These are phyloP conservation scores for Cydia amplana DNA, from an alignment of 1,140 invertebrate species.

Conservation along the genomic window DNA sequence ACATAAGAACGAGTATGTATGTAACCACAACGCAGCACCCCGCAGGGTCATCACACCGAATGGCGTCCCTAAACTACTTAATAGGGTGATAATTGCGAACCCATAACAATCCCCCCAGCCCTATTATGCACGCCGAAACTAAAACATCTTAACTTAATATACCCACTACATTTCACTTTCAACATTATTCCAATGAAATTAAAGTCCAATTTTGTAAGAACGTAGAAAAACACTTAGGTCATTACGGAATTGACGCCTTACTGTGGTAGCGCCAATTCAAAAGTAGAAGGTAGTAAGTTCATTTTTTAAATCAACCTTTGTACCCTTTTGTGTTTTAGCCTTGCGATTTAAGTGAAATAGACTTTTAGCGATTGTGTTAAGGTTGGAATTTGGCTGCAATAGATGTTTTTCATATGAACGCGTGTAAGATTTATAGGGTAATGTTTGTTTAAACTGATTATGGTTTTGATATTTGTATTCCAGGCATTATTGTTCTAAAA, in stretches of 20 bases:
- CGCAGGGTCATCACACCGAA: slow-evolving; percentile 49
- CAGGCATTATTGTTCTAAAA: no score
- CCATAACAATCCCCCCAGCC: slow-evolving; percentile 48
- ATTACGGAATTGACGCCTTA: background rate
- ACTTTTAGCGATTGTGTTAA: background rate
- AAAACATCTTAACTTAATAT: background rate
- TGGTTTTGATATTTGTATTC: slow-evolving; percentile 1
- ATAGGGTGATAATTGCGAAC: slow-evolving; percentile 67
- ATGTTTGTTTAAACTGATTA: slow-evolving; percentile 24
- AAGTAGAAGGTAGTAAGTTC: background rate
- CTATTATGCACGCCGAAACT: background rate
- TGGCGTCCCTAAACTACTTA: slow-evolving; percentile 60
- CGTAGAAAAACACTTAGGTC: background rate
- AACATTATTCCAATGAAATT: background rate
- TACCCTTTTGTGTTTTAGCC: background rate
- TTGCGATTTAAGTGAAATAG: background rate
- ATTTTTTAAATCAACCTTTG: background rate
- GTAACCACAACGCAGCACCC: slow-evolving; percentile 34
- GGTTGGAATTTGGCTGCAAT: background rate
- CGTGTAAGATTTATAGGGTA: slow-evolving; percentile 25
- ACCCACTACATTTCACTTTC: background rate
- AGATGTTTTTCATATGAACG: background rate
- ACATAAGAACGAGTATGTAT: background rate
- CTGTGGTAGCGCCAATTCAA: background rate
- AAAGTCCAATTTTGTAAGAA: background rate